Evolutionary conservation across 1,140 invertebrate genomes (phyloP), one percentile per base, ranked within the genome.

Genomic region (Condylostylus longicornis): DNA sequence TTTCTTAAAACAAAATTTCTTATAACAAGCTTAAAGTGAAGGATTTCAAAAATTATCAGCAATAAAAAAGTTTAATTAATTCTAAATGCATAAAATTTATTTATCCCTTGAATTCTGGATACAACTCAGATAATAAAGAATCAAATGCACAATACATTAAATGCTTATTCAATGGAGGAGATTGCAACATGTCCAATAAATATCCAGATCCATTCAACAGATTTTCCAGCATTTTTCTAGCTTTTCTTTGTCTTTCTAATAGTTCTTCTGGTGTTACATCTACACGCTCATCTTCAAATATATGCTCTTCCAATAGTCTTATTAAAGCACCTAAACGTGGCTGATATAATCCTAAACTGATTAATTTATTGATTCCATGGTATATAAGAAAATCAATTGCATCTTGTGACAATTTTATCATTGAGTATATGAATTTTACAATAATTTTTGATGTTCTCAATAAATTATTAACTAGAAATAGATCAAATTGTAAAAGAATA

Each of bases 61-160:
- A n/a, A n/a, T n/a, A n/a, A n/a, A n/a, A n/a, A n/a, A n/a, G n/a
- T n/a, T n/a, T n/a, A n/a, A n/a, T n/a, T n/a, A n/a, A n/a, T n/a
- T n/a, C n/a, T n/a, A n/a, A n/a, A n/a, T n/a, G n/a, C n/a, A n/a
- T n/a, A n/a, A n/a, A n/a, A n/a, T n/a, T n/a, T n/a, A n/a, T n/a
- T n/a, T n/a, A n/a, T n/a, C n/a, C n/a, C n/a, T n/a, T n/a, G n/a
- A 41, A 18, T 25, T 41, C 40, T 5, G 29, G 34, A 41, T 32
- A 41, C 9, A 29, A 10, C 33, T 41, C 40, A 13, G 15, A 6
- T n/a, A 41, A n/a, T 33, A 41, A 15, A 7, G 27, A 14, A 27
- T 41, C 40, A 20, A 41, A 23, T 31, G 37, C n/a, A 18, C 29
- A 37, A 33, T 41, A 41, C 19, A 32, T 32, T 10, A 41, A 33